Conservation (phyloP, 2,113 vertebrate genomes). For the Forbesichthys papilliferus region DNA sequence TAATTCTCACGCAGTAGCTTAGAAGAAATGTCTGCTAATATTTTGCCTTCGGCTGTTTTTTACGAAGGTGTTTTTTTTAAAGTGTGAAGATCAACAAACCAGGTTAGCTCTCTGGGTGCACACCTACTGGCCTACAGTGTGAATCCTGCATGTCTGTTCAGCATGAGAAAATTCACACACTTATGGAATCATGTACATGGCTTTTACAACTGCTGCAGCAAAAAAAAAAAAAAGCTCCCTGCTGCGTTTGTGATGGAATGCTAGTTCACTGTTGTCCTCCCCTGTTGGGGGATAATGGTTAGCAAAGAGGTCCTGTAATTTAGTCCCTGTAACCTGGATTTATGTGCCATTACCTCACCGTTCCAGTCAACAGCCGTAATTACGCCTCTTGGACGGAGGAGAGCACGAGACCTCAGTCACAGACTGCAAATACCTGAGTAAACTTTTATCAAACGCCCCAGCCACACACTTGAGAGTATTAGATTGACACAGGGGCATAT, state of each 20-base stretch:
- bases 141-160: background rate
- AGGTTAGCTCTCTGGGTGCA: background rate
- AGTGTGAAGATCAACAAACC: background rate
- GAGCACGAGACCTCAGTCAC: constrained; percentile 22
- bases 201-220: constrained; percentile 20
- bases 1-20: constrained; percentile 12
- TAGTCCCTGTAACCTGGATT: constrained; percentile 70
- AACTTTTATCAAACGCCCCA: constrained; percentile 64
- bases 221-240: constrained; percentile 47
- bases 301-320: constrained; percentile 73
- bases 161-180: background rate
- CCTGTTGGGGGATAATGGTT: constrained; percentile 65
- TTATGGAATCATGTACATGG: too few relatives aligned
- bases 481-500: constrained; percentile 46
- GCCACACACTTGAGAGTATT: constrained; percentile 52
- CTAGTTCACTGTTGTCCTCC: constrained; percentile 7
- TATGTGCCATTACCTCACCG: constrained; percentile 81
- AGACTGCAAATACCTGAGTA: constrained; percentile 66
- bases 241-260: constrained; percentile 51
- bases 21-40: constrained; percentile 14
- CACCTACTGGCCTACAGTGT: background rate
- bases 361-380: constrained; percentile 76
- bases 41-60: constrained; percentile 29
- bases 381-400: constrained; percentile 52
- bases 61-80: constrained; percentile 7